Evolutionary conservation across 2,888 invertebrate species (phyloP).

Genomic region (Pseudoips prasinana): DNA sequence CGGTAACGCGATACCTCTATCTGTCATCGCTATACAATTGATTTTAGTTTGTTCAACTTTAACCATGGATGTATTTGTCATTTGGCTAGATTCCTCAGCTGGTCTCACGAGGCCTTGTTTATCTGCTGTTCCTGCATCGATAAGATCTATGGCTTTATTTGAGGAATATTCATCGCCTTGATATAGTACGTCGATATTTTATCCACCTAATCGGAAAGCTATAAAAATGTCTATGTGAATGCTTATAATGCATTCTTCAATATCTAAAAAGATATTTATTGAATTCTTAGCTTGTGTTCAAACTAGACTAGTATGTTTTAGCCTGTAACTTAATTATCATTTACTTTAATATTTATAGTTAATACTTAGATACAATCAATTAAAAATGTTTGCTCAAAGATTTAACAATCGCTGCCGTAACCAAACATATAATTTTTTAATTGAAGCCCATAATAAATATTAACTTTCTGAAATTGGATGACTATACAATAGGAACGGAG

Average conservation of each 20-base stretch:
- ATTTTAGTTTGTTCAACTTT: conserved; percentile 23
- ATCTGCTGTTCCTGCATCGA: background rate
- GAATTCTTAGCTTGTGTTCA: background rate
- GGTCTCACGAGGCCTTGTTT: conserved; percentile 8
- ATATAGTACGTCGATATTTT: too few relatives aligned
- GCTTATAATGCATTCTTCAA: too few relatives aligned
- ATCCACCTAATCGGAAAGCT: too few relatives aligned
- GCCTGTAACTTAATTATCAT: conserved; percentile 7
- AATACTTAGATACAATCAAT: conserved; percentile 26
- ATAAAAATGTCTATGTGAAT: too few relatives aligned
- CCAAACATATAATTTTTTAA: conserved; percentile 57
- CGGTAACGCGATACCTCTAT: conserved; percentile 28
- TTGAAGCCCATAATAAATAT: conserved; percentile 54
- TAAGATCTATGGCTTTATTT: too few relatives aligned
- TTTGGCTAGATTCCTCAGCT: conserved; percentile 19
- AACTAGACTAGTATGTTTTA: conserved; percentile 1
- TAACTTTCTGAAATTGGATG: conserved; percentile 59
- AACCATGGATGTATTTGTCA: conserved; percentile 24
- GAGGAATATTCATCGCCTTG: too few relatives aligned
- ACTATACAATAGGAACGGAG: conserved; percentile 46
- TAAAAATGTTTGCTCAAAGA: conserved; percentile 39
- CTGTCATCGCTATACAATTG: conserved; percentile 27
- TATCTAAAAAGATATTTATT: background rate
- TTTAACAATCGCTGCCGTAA: conserved; percentile 40
- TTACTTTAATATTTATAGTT: too few relatives aligned